Evolutionary conservation across 2,888 invertebrate genomes (phyloP), one percentile per base, ranked within the genome.

Genomic region (Eupithecia abbreviata): DNA sequence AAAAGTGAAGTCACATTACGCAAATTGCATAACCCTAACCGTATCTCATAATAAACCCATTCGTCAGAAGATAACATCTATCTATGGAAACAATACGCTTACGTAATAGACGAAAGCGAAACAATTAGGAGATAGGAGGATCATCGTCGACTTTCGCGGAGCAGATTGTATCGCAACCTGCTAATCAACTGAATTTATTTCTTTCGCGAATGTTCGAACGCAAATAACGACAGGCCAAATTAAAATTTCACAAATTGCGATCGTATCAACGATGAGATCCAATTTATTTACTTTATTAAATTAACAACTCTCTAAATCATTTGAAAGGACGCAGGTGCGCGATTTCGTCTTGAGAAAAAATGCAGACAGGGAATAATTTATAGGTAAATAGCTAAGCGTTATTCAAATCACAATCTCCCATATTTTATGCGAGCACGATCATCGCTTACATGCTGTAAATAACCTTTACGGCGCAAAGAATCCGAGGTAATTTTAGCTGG

Each of bases 101-200:
- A 89, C 89, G 90, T 89, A 92, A 91, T 87, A 87, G 87, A 87
- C 83, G 89, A 93, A 93, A 93, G 92, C 88, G 90, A 92, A 93
- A 92, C 90, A 93, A 92, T 93, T 92, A 92, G 90, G 89, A 87
- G 89, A 88, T 90, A 85, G 88, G 87, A 83, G 88, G 86, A 88
- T 88, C 86, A 86, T 89, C 89, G 86, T 84, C 79, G 82, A 88
- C 92, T 92, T 91, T 91, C 91, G 86, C 90, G 84, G 81, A 69
- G 55, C 74, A 75, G 87, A 88, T 87, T 81, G 84, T 86, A 87
- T 88, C 86, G 76, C 7, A 45, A 68, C 71, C 55, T 51, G 72
- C 82, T 82, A 87, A 85, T 84, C 83, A 82, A 84, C 79, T 78
- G 80, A 80, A 82, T 83, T 83, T 84, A 83, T 85, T 85, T 84